Base-by-base conservation (phyloP, 2,797 vertebrate genomes). In the Peromyscus nudipes region DNA sequence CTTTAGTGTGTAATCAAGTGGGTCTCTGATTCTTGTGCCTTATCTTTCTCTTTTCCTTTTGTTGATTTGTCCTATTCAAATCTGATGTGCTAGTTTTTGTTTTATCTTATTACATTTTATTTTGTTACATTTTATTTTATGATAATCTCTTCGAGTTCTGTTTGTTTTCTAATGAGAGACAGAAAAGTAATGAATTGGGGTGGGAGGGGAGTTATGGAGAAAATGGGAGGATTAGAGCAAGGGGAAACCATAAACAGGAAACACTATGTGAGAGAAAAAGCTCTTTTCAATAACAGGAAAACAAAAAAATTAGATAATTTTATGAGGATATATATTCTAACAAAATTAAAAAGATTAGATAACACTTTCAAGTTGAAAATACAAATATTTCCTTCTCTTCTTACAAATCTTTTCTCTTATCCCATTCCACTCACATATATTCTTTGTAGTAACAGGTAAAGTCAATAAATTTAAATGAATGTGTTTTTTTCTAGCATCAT, bases 401-500 rank as follows among this genome's bases (percentile, higher is more conserved):
- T 43, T 80, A 4, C 12, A 95, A 46, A 43, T 90, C 1, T 29
- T 85, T 85, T 60, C 23, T 79, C 49, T 75, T 75, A 57, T 80
- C 9, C 19, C 23, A 69, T 29, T 4, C 0, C 10, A 94, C 6
- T 31, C 69, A 57, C 27, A 92, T 57, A 76, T 79, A 29, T 79
- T 84, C 73, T 90, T 57, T 49, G 17, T 81, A 81, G 40, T 79
- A 80, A 92, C 1, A 94, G 27, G 46, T 84, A 60, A 94, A 76
- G 13, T 34, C 31, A 91, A 9, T 57, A 75, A 80, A 64, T 88
- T 21, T 69, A 75, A 90, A 57, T 84, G 76, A 89, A 90, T 40
- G 29, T 23, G 37, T 40, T 37, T 82, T 60, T 46, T 73, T 64
- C 43, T 23, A 46, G 27, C 29, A 57, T 69, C 43, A 43, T 43